Percentiles rank a stretch among this genome's conserved stretches.
phyloP scores from a whole-genome alignment of 92 coral and sea anemone species.

The Micromussa lordhowensis region DNA sequence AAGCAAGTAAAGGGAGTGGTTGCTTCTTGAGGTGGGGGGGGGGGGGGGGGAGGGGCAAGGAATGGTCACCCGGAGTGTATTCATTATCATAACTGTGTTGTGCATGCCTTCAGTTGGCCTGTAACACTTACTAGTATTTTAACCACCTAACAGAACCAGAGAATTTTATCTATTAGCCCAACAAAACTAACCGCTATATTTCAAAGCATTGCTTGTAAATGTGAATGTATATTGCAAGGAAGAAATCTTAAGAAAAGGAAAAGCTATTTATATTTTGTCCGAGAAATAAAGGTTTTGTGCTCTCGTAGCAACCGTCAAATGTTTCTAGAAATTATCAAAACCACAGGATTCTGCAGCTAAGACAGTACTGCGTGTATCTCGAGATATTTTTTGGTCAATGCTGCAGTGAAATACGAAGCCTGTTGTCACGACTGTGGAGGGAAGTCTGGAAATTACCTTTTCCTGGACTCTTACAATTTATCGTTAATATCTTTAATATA shows the following conservation, averaged over 20 bases:
- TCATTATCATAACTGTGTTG: not conserved
- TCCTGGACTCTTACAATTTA: not conserved
- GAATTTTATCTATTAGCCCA: not conserved
- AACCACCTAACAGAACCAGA: not conserved
- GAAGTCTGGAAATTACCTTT: not conserved
- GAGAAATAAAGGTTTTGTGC: slow-evolving; percentile 7
- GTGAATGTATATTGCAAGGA: slow-evolving; percentile 24
- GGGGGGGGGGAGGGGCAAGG: not conserved
- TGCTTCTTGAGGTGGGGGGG: not conserved
- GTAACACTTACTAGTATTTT: not conserved
- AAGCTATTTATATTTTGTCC: slow-evolving; percentile 40
- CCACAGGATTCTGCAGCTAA: not conserved
- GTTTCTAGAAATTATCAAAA: not conserved
- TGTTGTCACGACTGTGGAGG: not conserved
- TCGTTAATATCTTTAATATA: slow-evolving; percentile 7
- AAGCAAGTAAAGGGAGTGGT: not conserved
- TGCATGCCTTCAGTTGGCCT: not conserved
- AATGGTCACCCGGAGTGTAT: not conserved
- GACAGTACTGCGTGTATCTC: not conserved
- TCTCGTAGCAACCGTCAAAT: not conserved
- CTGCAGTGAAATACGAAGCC: not conserved
- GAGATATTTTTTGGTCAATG: not conserved
- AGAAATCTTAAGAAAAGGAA: slow-evolving; percentile 10
- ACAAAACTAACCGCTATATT: not conserved
- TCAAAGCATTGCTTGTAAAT: not conserved